Base-by-base conservation (phyloP, 1,140 invertebrate species). In the Scaptomyza montana region DNA sequence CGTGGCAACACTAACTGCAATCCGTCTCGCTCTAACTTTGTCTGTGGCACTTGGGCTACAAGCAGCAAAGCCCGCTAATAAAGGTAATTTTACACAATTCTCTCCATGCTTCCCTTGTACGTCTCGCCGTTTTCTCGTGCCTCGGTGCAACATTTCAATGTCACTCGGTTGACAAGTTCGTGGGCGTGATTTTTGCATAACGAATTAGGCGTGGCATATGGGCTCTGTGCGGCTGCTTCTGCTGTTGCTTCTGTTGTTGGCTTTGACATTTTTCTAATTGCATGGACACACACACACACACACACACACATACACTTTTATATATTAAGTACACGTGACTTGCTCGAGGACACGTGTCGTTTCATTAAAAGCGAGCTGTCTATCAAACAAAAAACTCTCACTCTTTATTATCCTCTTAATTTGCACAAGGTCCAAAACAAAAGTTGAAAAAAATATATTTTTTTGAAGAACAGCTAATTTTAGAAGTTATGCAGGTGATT, bases 181-280 rank as follows among this genome's bases (percentile, higher is more conserved):
- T 30, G 19, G 59, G 68, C 21, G 55, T 72, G 62, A 65, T 59
- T 65, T 64, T 46, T 72, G 69, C 69, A 59, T 72, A 55, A 46
- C 28, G 45, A 68, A 39, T 51, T 47, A n/a, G 46, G 41, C 9
- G 43, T 47, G 63, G 46, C 36, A 50, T 43, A 43, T 54, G 57
- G 47, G 68, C 68, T 63, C 72, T 68, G 21, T 25, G 21, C 21
- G 21, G 21, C 21, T 25, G 21, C 21, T 25, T 2, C 21, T 25
- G 21, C 21, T 25, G 21, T 25, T 25, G 21, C 21, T 80, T 67
- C 64, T 25, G 21, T 25, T 25, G 74, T 78, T 81, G 79, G 55
- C 79, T 66, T 64, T 82, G 79, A 82, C 79, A 81, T 77, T 78
- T 81, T 80, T 82, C 79, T 82, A 82, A 82, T 82, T 82, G 75